These are phyloP conservation scores for Colostygia pectinataria DNA, from an alignment of 2,888 invertebrate species.

Conservation along the genomic window DNA sequence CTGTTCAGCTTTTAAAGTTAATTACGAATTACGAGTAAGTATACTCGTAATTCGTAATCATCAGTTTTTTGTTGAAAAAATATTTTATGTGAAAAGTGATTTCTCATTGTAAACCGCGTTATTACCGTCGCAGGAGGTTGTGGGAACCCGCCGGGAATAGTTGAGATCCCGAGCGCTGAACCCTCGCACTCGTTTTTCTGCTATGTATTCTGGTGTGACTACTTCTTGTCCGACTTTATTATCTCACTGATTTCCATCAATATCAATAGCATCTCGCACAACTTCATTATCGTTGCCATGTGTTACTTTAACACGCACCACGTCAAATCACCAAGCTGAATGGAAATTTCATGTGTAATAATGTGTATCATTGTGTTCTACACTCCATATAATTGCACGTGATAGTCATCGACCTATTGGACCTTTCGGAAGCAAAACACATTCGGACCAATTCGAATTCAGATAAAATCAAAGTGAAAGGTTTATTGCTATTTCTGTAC, in stretches of 20 bases:
- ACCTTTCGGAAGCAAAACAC: slow-evolving; percentile 50
- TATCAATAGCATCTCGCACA: slow-evolving; percentile 23
- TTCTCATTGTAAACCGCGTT: slow-evolving; percentile 59
- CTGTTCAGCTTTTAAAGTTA: too few relatives aligned
- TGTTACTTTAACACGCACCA: slow-evolving; percentile 1
- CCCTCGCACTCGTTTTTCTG: slow-evolving; percentile 66
- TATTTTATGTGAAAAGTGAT: slow-evolving; percentile 41
- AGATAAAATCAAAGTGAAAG: slow-evolving; percentile 53
- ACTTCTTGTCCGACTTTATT: slow-evolving; percentile 53
- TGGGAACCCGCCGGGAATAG: slow-evolving; percentile 58
- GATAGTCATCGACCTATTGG: slow-evolving; percentile 50
- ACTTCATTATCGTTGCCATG: slow-evolving; percentile 17
- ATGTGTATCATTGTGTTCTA: background rate
- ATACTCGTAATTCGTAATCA: too few relatives aligned
- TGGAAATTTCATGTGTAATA: slow-evolving; percentile 33
- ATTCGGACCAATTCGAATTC: slow-evolving; percentile 35
- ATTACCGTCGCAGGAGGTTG: slow-evolving; percentile 57
- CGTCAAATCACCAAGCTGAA: slow-evolving; percentile 22
- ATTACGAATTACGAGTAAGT: too few relatives aligned
- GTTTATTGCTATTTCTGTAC: slow-evolving; percentile 35
- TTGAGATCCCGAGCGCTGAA: slow-evolving; percentile 62
- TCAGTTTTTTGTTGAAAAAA: background rate
- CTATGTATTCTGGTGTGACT: slow-evolving; percentile 51
- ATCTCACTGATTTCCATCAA: slow-evolving; percentile 48
- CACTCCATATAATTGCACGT: slow-evolving; percentile 46